Percentiles rank a stretch among this genome's conserved stretches.
Evolutionary conservation across 2,888 invertebrate genomes (phyloP).

Genomic region (Odontocerum albicorne): DNA sequence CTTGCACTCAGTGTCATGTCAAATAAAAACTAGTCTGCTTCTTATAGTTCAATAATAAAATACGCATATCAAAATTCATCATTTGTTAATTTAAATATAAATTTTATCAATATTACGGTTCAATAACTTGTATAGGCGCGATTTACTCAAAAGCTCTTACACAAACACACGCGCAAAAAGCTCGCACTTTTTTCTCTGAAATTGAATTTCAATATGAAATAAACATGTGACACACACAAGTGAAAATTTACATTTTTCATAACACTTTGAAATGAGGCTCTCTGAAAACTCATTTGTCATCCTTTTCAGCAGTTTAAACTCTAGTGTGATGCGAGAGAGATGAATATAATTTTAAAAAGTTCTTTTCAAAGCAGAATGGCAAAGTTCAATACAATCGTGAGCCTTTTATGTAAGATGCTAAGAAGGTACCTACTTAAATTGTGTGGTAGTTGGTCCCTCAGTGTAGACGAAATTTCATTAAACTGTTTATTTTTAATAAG

Average conservation of each 20-base stretch:
- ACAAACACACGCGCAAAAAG: slow-evolving; percentile 12
- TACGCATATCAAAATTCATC: too few species aligned
- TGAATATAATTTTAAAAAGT: neutral
- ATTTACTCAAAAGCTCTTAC: too few species aligned
- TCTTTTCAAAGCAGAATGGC: neutral
- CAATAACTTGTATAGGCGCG: slow-evolving; percentile 3
- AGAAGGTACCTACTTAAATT: too few species aligned
- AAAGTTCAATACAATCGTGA: slow-evolving; percentile 21
- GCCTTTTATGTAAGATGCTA: slow-evolving; percentile 26
- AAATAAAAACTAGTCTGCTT: too few species aligned
- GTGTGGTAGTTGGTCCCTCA: too few species aligned
- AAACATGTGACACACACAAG: slow-evolving; percentile 34
- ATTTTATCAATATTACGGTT: too few species aligned
- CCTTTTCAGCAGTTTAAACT: slow-evolving; percentile 1
- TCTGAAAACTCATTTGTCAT: slow-evolving; percentile 9
- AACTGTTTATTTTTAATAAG: too few species aligned
- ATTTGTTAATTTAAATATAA: too few species aligned
- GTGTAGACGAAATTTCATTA: too few species aligned
- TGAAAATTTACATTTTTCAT: slow-evolving; percentile 32
- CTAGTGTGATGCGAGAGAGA: neutral
- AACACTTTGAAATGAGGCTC: slow-evolving; percentile 12
- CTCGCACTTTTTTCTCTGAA: slow-evolving; percentile 27
- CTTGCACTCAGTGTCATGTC: too few species aligned
- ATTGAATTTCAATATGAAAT: slow-evolving; percentile 37
- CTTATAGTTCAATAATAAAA: too few species aligned